phyloP scores from a whole-genome alignment of 2,113 vertebrate species.

The Potamarius usumacintae region DNA sequence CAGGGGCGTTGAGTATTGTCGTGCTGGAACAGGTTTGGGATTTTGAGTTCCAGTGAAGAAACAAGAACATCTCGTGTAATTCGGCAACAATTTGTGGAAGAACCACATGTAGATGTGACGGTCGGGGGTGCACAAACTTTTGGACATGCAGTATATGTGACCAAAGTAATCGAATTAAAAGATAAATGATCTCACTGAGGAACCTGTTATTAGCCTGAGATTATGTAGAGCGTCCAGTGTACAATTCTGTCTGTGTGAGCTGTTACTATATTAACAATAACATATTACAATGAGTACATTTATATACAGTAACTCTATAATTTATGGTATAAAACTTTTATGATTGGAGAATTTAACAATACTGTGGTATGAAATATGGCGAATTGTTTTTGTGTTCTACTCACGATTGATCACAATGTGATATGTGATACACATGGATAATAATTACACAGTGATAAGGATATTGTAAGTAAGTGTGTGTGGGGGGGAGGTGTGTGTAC shows the following conservation, averaged over 20 bases:
- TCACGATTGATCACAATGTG: not conserved
- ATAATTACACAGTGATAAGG: not conserved
- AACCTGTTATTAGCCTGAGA: not conserved
- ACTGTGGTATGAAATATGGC: not conserved
- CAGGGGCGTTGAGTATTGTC: not conserved
- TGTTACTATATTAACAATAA: slow-evolving; percentile 11
- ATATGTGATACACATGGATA: not conserved
- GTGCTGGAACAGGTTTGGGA: not conserved
- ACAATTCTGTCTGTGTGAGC: not conserved
- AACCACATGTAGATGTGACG: not conserved
- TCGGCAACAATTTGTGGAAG: not conserved
- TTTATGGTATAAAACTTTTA: not conserved
- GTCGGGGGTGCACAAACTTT: not conserved
- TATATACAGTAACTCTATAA: not conserved
- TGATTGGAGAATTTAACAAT: not conserved
- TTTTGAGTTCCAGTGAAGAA: not conserved
- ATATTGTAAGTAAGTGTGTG: not conserved
- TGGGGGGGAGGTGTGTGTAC: not conserved
- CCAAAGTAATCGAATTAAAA: not conserved
- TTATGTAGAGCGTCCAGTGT: not conserved
- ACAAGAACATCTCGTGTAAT: not conserved
- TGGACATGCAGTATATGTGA: not conserved
- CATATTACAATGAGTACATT: not conserved
- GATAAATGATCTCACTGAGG: not conserved
- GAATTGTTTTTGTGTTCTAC: not conserved